Conservation (phyloP, 2,113 vertebrate species). For the Ophthalmolycus amberensis region DNA sequence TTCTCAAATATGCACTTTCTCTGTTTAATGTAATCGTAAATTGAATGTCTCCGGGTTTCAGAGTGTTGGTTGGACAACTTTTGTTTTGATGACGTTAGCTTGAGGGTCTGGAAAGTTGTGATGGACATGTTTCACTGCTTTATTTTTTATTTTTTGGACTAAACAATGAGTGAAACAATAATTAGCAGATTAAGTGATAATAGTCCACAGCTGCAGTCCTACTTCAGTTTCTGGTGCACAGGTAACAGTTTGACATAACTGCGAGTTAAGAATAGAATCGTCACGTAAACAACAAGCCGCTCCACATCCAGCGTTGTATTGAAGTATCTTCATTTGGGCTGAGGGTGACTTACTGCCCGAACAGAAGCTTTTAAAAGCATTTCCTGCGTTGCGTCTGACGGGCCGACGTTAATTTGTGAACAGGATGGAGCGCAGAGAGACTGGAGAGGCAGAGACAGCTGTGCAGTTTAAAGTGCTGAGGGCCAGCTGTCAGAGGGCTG, state of each 20-base stretch:
- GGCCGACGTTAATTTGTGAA: slow-evolving; percentile 54
- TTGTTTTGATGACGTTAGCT: not conserved
- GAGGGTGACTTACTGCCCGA: not conserved
- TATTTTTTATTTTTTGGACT: not conserved
- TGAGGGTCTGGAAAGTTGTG: not conserved
- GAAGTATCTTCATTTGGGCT: not conserved
- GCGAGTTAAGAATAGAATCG: not conserved
- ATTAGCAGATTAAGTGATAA: not conserved
- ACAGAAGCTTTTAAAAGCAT: not conserved
- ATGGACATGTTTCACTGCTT: not conserved
- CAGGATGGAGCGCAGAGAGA: slow-evolving; percentile 34
- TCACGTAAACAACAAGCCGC: not conserved
- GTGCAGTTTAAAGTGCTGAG: slow-evolving; percentile 61
- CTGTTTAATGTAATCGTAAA: not conserved
- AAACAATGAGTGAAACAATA: too few relatives aligned
- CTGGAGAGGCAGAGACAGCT: slow-evolving; percentile 75
- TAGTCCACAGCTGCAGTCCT: not conserved
- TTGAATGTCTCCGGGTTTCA: not conserved
- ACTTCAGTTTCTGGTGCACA: not conserved
- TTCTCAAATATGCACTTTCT: not conserved
- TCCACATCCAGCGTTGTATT: not conserved
- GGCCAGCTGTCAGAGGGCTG: slow-evolving; percentile 78
- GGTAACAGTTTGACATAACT: not conserved
- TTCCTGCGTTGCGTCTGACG: not conserved
- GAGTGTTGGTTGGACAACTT: not conserved